These are phyloP conservation scores for Parazoanthus darwini DNA, from an alignment of 92 coral and sea anemone genomes.

Conservation along the genomic window DNA sequence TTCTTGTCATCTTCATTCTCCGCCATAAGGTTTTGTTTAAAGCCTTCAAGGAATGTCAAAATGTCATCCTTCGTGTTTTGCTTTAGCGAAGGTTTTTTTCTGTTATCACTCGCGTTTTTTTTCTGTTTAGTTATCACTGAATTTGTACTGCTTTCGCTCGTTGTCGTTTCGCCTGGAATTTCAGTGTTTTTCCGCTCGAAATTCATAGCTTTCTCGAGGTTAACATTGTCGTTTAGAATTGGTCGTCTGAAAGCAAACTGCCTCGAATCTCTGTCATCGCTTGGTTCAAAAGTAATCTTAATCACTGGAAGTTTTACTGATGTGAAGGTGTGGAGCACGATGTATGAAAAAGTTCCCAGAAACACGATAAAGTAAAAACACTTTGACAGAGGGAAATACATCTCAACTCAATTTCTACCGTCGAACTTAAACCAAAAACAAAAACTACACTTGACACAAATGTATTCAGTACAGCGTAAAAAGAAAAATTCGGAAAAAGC, in stretches of 20 bases:
- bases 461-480: background rate
- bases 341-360: slow-evolving; percentile 54
- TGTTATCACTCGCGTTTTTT: background rate
- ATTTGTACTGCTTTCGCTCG: background rate
- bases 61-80: slow-evolving; percentile 13
- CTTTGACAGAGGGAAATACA: slow-evolving; percentile 55
- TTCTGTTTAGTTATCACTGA: background rate
- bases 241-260: slow-evolving; percentile 2
- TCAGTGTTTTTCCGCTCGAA: background rate
- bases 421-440: background rate
- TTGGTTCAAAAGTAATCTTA: slow-evolving; percentile 59
- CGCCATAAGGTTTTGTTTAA: slow-evolving; percentile 39
- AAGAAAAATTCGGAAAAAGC: background rate
- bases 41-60: slow-evolving; percentile 48
- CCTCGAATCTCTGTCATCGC: slow-evolving; percentile 4
- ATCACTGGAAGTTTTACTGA: slow-evolving; percentile 64
- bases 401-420: background rate
- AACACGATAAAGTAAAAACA: slow-evolving; percentile 53
- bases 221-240: background rate
- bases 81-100: background rate
- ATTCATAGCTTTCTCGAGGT: background rate
- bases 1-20: slow-evolving; percentile 29
- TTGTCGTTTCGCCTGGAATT: background rate
- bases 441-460: slow-evolving; percentile 22
- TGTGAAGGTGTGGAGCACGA: slow-evolving; percentile 58